Evolutionary conservation across 2,113 vertebrate genomes (phyloP), one percentile per base, ranked within the genome.

Genomic region (Anser brachyrhynchus): DNA sequence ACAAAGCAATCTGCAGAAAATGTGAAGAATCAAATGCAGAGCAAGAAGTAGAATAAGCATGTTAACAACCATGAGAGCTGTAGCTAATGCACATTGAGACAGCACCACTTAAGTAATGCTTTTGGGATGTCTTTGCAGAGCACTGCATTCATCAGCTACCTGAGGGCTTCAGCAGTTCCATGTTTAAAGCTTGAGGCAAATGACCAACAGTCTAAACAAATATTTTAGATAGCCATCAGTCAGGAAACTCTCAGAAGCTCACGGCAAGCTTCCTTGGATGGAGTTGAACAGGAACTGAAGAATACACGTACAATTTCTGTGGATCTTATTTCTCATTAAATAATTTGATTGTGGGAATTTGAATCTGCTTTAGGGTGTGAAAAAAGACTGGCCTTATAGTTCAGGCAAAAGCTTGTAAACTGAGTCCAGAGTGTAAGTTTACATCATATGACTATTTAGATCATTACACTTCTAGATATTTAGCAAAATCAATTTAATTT

Each of bases 151-250:
- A 44, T 23, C 35, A 77, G 25, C 21, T 52, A 31, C 35, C 5
- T 0, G 1, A 65, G 22, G 28, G 51, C 54, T 57, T 37, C 2
- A 52, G 25, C 37, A 61, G 10, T 20, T 83, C 16, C 1, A 1
- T 13, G 15, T 44, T 69, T 41, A 69, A 89, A n/a, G 1, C 31
- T 49, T 15, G 44, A 13, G 29, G 3, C 61, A 22, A 83, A 65
- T 23, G 18, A 65, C 7, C 11, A 69, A 6, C 21, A 11, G 9
- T 59, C 12, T 73, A 65, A 91, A 76, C 8, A 6, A 76, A 25
- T 61, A 46, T 44, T 84, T 79, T 14, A 57, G 25, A 22, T 33
- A 7, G 25, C 11, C 10, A 69, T 66, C n/a, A 44, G 21, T n/a
- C 26, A 79, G 13, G 7, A 71, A 23, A 26, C 4, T 66, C 23